Percentiles rank a stretch among this genome's conserved stretches.
Conservation (phyloP, 2,888 invertebrate species). For the Lepidonotus clava region DNA sequence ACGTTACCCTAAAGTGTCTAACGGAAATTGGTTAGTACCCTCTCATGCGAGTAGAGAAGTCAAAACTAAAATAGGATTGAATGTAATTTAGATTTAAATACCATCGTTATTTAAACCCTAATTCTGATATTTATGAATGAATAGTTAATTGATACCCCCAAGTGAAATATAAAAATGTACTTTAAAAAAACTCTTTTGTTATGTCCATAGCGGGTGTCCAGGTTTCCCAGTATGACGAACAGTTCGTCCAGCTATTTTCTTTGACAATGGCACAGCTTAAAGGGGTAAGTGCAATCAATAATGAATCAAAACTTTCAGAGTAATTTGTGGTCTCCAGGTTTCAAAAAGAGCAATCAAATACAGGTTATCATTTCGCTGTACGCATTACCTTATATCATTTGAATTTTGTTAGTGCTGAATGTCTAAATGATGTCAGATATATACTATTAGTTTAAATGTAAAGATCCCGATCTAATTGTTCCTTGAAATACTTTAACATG, state of each 20-base stretch:
- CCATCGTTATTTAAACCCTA: neutral
- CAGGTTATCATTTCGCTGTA: no score
- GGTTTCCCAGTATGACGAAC: conserved; percentile 91
- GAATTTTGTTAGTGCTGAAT: no score
- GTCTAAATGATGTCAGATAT: no score
- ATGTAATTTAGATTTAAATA: neutral
- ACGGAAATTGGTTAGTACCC: conserved; percentile 90
- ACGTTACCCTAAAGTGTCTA: conserved; percentile 98
- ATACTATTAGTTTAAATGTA: no score
- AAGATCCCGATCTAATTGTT: no score
- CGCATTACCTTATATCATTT: no score
- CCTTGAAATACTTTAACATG: no score
- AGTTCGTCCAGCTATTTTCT: conserved; percentile 93
- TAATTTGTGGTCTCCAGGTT: no score
- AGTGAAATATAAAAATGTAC: no score
- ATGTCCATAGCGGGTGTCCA: conserved; percentile 86
- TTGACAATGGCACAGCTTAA: conserved; percentile 96
- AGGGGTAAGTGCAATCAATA: conserved; percentile 80
- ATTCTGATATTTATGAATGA: neutral
- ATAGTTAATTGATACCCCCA: neutral
- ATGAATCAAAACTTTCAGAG: no score
- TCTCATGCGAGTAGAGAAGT: neutral
- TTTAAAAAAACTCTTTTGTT: conserved; percentile 90
- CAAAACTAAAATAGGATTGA: neutral
- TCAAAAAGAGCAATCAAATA: no score